Base-by-base conservation (phyloP, 2,797 vertebrate species). In the Champsocephalus esox region DNA sequence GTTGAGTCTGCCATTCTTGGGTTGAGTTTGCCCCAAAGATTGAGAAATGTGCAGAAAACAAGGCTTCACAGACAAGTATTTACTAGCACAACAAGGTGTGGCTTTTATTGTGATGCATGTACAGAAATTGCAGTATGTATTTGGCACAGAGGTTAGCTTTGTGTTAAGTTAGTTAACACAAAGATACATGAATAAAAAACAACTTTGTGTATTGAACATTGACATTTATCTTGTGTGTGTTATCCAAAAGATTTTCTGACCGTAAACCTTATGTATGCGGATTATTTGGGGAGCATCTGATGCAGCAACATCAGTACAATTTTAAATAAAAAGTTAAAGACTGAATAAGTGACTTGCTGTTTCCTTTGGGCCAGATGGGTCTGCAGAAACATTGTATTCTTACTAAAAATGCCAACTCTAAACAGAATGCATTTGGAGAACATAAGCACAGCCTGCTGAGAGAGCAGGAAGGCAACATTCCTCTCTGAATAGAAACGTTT, bases 391-490 rank as follows among this genome's bases (percentile, higher is more conserved):
- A 50, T 9, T 34, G 19, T 17, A 24, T 19, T 50, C 9, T n/a
- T 38, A 41, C 61, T 67, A 51, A 41, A 17, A 46, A 58, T 1
- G 11, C n/a, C 14, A 54, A 65, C 58, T 7, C 5, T 19, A 5
- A 3, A 43, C 13, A 17, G 2, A 13, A 7, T 38, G 1, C 34
- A 38, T 38, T 38, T 38, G 34, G 34, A 38, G 34, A 38, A 38
- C 9, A 28, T 28, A 28, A 38, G 46, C 38, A 32, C 10, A 17
- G 59, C 32, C 32, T 66, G 56, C 21, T 5, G 58, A 55, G 60
- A 34, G 19, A 51, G 43, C 38, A 41, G 55, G 59, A 11, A 54
- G 59, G 24, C 69, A 56, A 45, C 46, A 49, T 57, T 12, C 13
- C n/a, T 6, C 21, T 44, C 60, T 34, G 28, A 28, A 49, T 55